A percentile compares a stretch with the other conserved stretches of the same genome.
Evolutionary conservation across 2,888 invertebrate species (phyloP).

Genomic region (Epinotia nisella): DNA sequence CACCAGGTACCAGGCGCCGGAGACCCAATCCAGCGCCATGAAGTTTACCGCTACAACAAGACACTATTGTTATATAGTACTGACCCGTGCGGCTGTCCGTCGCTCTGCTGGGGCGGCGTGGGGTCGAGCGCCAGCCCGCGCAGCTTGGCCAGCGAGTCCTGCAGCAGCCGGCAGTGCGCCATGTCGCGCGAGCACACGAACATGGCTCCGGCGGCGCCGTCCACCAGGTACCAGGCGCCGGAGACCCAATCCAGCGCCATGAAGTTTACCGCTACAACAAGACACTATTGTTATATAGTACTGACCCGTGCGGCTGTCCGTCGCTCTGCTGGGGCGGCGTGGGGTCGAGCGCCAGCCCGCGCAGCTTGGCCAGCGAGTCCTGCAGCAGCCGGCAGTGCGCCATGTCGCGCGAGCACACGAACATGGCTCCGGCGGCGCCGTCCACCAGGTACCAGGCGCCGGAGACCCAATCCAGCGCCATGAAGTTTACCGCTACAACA

Average conservation of each 20-base stretch:
- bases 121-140: constrained; percentile 92
- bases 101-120: constrained; percentile 66
- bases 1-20: constrained; percentile 94
- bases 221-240: constrained; percentile 91
- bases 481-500: no score
- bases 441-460: constrained; percentile 95
- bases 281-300: no score
- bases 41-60: no score
- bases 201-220: constrained; percentile 87
- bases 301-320: constrained; percentile 8
- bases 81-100: constrained; percentile 7
- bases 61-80: no score
- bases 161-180: constrained; percentile 87
- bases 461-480: no score
- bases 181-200: constrained; percentile 88
- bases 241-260: no score
- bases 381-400: constrained; percentile 64
- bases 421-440: constrained; percentile 87
- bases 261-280: no score
- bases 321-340: constrained; percentile 66
- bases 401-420: constrained; percentile 87
- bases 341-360: constrained; percentile 92
- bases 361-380: constrained; percentile 85
- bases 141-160: constrained; percentile 88
- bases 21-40: no score